phyloP scores from a whole-genome alignment of 2,888 invertebrate genomes.

The Nephrotoma flavescens region DNA sequence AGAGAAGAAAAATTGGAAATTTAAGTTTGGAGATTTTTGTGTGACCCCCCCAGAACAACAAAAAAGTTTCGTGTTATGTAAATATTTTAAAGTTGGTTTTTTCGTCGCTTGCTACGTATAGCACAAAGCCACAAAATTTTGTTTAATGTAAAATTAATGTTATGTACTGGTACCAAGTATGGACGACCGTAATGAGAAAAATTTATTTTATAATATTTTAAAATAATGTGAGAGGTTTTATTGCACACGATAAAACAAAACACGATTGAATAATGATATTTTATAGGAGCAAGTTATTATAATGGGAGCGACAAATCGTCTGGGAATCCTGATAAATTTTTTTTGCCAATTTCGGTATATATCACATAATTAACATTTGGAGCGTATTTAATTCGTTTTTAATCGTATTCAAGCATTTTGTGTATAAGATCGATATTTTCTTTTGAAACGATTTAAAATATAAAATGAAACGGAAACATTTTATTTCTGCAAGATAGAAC shows the following conservation, averaged over 20 bases:
- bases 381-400: too few species aligned
- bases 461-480: not conserved
- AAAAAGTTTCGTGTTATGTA: not conserved
- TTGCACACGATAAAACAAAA: not conserved
- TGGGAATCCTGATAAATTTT: not conserved
- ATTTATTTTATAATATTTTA: not conserved
- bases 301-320: not conserved
- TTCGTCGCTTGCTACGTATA: not conserved
- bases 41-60: not conserved
- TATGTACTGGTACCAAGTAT: not conserved
- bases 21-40: not conserved
- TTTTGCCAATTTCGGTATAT: not conserved
- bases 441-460: not conserved
- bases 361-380: not conserved
- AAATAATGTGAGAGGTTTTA: not conserved
- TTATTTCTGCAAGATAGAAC: not conserved
- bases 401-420: not conserved
- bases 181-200: not conserved
- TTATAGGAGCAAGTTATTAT: not conserved
- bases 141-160: not conserved
- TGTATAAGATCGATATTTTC: not conserved
- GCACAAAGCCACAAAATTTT: not conserved
- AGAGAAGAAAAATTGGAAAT: not conserved
- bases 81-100: not conserved
- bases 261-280: not conserved